These are phyloP conservation scores for Platycercus adscitus DNA, from an alignment of 2,113 vertebrate species.

Conservation along the genomic window DNA sequence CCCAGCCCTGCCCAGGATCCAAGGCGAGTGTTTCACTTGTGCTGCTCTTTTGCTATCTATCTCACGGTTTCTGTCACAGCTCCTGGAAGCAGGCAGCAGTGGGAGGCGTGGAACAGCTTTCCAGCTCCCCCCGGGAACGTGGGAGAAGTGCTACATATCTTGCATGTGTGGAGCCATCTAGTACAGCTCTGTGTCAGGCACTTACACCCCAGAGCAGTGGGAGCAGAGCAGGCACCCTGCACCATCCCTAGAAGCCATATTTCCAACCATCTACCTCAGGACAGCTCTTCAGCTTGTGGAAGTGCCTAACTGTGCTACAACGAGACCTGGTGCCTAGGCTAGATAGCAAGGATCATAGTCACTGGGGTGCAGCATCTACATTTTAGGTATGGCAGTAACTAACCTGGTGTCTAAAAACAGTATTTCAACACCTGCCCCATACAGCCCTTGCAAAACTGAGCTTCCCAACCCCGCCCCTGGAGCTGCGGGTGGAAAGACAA, in stretches of 20 bases:
- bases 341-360: neutral
- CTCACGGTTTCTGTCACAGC: neutral
- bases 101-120: neutral
- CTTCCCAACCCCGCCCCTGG: rapidly evolving
- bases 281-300: neutral
- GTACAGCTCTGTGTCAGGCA: neutral
- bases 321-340: neutral
- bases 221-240: neutral
- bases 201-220: neutral
- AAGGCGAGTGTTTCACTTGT: rapidly evolving
- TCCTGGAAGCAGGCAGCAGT: neutral
- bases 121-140: neutral
- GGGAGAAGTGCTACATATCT: neutral
- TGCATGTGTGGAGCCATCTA: neutral
- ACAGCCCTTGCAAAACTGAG: neutral
- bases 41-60: neutral
- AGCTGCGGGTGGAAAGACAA: neutral
- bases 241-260: neutral
- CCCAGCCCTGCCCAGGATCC: neutral
- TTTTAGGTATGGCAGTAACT: neutral
- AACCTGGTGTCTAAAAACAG: neutral
- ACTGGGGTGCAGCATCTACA: neutral
- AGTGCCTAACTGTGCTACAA: neutral
- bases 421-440: neutral
- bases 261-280: neutral